phyloP scores from a whole-genome alignment of 2,113 vertebrate species.

The Pseudorasbora parva region DNA sequence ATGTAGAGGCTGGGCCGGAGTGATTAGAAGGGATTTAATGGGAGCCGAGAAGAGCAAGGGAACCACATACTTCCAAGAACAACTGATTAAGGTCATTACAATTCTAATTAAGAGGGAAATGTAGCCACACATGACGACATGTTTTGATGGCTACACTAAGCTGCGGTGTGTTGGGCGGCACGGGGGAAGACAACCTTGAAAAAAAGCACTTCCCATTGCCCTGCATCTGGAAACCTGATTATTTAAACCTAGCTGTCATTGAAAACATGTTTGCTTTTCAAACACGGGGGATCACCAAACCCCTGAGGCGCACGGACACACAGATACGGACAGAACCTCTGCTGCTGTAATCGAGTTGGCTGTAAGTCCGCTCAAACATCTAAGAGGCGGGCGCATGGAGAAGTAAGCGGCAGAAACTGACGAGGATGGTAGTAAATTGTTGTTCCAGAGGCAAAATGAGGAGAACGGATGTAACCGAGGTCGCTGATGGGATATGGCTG shows the following conservation, averaged over 20 bases:
- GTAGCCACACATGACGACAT: constrained; percentile 69
- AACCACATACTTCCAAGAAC: constrained; percentile 54
- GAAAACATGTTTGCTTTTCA: constrained; percentile 37
- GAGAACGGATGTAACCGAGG: neutral
- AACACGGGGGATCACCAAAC: neutral
- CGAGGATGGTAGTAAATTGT: neutral
- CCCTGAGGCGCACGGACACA: neutral
- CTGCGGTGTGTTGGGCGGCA: neutral
- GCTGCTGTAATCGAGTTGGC: constrained; percentile 26
- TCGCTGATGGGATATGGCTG: constrained; percentile 5
- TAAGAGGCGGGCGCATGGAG: constrained; percentile 25
- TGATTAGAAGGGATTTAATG: constrained; percentile 58
- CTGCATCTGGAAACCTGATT: constrained; percentile 62
- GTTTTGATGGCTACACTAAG: constrained; percentile 63
- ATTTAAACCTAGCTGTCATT: constrained; percentile 52
- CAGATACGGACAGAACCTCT: constrained; percentile 21
- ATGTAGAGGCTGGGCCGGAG: constrained; percentile 11
- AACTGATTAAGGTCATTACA: constrained; percentile 78
- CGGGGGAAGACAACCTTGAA: neutral
- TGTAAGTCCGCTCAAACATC: constrained; percentile 9
- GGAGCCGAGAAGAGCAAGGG: constrained; percentile 26
- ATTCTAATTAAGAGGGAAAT: constrained; percentile 77
- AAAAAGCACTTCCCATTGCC: constrained; percentile 17
- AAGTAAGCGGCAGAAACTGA: neutral
- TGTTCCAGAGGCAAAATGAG: constrained; percentile 11